phyloP scores from a whole-genome alignment of 2,797 vertebrate species.

The Ptychadena robeensis region DNA sequence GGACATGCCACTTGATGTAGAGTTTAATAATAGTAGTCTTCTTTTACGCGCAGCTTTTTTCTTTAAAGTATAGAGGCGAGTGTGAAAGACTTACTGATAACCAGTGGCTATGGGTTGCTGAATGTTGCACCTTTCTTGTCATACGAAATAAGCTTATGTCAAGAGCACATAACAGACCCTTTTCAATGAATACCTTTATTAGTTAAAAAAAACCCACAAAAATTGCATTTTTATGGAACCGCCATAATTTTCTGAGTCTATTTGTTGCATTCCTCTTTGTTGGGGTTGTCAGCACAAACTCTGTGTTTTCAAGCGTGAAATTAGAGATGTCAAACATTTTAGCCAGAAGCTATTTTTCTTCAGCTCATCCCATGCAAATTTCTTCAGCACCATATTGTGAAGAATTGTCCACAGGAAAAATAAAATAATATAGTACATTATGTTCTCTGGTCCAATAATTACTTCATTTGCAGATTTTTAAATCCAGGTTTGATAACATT shows the following conservation, averaged over 20 bases:
- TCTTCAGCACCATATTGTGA: constrained; percentile 22
- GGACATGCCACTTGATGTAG: no score
- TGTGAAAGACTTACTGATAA: neutral
- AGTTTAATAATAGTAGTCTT: no score
- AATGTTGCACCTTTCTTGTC: neutral
- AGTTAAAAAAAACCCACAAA: neutral
- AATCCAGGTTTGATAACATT: neutral
- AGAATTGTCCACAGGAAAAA: constrained; percentile 1
- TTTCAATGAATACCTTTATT: neutral
- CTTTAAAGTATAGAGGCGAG: neutral
- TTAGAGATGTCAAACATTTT: constrained; percentile 55
- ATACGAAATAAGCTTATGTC: neutral
- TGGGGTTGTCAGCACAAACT: constrained; percentile 51
- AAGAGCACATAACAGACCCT: neutral
- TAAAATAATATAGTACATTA: neutral
- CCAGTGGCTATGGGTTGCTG: neutral
- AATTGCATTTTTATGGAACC: constrained; percentile 12
- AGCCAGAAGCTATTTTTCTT: constrained; percentile 58
- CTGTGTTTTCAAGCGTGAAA: constrained; percentile 57
- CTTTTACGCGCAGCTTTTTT: no score
- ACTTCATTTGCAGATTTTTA: neutral
- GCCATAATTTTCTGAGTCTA: constrained; percentile 1
- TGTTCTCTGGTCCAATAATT: neutral
- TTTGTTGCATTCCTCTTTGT: constrained; percentile 46
- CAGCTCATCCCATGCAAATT: constrained; percentile 58